These are phyloP conservation scores for Alloscopus bannaensis DNA, from an alignment of 2,888 invertebrate genomes.

Conservation along the genomic window DNA sequence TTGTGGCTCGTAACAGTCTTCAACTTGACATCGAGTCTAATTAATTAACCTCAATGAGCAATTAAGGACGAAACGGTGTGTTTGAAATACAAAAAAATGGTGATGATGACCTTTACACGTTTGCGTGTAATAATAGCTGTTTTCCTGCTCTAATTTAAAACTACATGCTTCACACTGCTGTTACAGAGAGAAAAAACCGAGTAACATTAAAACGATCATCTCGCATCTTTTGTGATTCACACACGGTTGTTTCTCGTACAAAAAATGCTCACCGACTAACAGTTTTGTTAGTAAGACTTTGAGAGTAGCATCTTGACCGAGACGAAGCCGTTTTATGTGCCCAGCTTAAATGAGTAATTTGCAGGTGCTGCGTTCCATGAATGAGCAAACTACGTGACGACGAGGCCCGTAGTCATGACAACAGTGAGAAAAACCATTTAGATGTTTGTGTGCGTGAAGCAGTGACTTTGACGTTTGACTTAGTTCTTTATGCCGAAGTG, in stretches of 20 bases:
- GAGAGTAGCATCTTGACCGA: background rate
- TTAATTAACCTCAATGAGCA: conserved; percentile 7
- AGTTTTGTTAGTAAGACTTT: background rate
- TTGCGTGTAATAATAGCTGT: background rate
- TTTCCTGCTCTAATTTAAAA: background rate
- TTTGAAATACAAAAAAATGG: background rate
- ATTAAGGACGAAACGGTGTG: too few species aligned
- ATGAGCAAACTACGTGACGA: background rate
- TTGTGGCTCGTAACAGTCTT: background rate
- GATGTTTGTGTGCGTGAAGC: background rate
- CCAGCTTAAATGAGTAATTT: background rate
- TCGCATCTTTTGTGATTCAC: too few species aligned
- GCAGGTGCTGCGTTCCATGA: background rate
- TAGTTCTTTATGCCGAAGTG: too few species aligned
- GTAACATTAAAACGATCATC: too few species aligned
- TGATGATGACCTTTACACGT: background rate
- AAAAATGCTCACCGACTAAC: too few species aligned
- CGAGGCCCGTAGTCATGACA: background rate
- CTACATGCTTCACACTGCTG: too few species aligned
- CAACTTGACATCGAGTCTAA: conserved; percentile 6
- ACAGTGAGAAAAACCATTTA: background rate
- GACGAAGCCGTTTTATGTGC: too few species aligned
- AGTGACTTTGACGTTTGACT: too few species aligned
- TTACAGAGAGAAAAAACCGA: too few species aligned
- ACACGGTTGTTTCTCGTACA: too few species aligned